Percentiles rank a stretch among this genome's conserved stretches.
These are phyloP conservation scores for Melanargia galathea DNA, from an alignment of 2,888 invertebrate genomes.

Conservation along the genomic window DNA sequence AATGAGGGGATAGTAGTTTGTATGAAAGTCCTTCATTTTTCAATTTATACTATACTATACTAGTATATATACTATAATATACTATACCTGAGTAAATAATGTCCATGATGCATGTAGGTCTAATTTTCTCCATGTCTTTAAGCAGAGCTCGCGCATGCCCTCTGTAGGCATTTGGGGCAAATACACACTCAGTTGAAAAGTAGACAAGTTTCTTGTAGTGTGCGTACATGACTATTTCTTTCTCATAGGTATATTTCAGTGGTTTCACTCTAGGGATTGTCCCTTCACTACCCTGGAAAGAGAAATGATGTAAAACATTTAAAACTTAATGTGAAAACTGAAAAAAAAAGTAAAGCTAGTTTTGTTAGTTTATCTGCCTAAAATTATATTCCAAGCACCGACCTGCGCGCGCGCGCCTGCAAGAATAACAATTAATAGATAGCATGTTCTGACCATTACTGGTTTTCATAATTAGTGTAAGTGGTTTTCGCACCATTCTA, in stretches of 20 bases:
- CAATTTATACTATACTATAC: too few relatives aligned
- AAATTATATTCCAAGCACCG: too few relatives aligned
- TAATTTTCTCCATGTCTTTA: constrained; percentile 96
- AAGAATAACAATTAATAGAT: too few relatives aligned
- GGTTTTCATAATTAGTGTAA: too few relatives aligned
- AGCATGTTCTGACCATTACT: too few relatives aligned
- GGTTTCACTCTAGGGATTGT: constrained; percentile 96
- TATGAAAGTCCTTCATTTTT: too few relatives aligned
- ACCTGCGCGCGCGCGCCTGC: too few relatives aligned
- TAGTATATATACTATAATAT: too few relatives aligned
- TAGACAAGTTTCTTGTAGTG: constrained; percentile 97
- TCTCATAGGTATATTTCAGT: constrained; percentile 98
- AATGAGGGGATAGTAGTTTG: too few relatives aligned
- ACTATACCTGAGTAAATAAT: constrained; percentile 92
- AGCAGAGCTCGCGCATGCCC: constrained; percentile 94
- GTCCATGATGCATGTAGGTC: constrained; percentile 95
- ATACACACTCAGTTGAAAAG: constrained; percentile 99
- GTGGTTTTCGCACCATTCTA: too few relatives aligned
- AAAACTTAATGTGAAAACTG: background rate
- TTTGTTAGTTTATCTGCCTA: too few relatives aligned
- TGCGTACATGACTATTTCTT: constrained; percentile 99
- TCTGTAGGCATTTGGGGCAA: constrained; percentile 98
- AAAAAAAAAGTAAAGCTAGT: too few relatives aligned
- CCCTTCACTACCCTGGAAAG: constrained; percentile 86
- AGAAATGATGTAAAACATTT: constrained; percentile 3